Evolutionary conservation across 2,797 vertebrate genomes (phyloP).

Genomic region (Bradypodion ventrale): DNA sequence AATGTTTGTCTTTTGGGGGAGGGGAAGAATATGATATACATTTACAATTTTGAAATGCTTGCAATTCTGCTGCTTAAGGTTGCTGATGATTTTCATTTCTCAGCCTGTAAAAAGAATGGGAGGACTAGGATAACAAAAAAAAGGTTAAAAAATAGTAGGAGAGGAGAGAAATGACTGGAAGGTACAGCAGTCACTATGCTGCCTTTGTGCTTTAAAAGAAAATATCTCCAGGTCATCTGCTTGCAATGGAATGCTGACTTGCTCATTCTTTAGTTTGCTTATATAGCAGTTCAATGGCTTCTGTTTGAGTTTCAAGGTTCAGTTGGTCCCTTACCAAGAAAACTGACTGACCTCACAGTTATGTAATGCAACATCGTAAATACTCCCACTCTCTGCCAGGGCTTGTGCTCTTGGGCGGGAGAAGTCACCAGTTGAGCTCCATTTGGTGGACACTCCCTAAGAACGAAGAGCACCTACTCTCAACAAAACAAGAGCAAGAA

Average conservation of each 20-base stretch:
- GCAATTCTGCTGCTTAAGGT: not conserved
- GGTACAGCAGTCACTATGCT: not conserved
- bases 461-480: conserved; percentile 70
- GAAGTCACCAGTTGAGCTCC: conserved; percentile 58
- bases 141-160: not conserved
- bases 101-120: not conserved
- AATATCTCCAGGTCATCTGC: not conserved
- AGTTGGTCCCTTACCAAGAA: conserved; percentile 22
- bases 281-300: rapidly evolving
- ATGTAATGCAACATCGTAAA: conserved; percentile 47
- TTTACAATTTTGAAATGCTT: not conserved
- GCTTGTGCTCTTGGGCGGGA: conserved; percentile 47
- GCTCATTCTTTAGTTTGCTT: conserved; percentile 25
- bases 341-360: conserved; percentile 32
- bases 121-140: not conserved
- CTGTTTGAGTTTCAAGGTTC: conserved; percentile 49
- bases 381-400: conserved; percentile 25
- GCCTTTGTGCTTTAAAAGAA: not conserved
- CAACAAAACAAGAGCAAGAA: conserved; percentile 71
- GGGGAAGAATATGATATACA: not conserved
- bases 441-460: conserved; percentile 66
- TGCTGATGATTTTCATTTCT: not conserved
- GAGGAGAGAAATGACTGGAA: not conserved
- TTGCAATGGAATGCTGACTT: not conserved
- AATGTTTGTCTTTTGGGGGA: too few species aligned